Percentiles rank a stretch among this genome's conserved stretches.
Evolutionary conservation across 2,113 vertebrate genomes (phyloP).

Genomic region (Scomber japonicus): DNA sequence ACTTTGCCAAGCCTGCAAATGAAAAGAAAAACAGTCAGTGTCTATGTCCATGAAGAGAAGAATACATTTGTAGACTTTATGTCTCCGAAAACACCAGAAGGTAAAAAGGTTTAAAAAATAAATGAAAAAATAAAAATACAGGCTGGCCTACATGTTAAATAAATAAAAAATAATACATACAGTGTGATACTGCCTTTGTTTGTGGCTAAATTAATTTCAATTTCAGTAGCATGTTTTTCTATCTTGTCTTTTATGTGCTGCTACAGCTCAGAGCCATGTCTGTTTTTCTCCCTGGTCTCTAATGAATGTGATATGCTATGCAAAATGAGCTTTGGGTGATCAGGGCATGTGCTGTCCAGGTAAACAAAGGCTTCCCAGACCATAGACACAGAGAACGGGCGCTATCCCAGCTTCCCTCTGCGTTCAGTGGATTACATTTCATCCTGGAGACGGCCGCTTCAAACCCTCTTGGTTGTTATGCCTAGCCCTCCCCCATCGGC

Average conservation of each 20-base stretch:
- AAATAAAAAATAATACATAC: conserved; percentile 30
- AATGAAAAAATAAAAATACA: neutral
- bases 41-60: neutral
- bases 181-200: conserved; percentile 24
- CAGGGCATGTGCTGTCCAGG: conserved; percentile 62
- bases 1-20: conserved; percentile 6
- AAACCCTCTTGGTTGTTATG: conserved; percentile 64
- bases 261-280: conserved; percentile 30
- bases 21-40: neutral
- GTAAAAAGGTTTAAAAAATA: neutral
- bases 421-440: conserved; percentile 75
- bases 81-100: neutral
- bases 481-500: conserved; percentile 47
- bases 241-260: conserved; percentile 40
- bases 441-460: conserved; percentile 56
- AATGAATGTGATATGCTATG: conserved; percentile 64
- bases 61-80: neutral
- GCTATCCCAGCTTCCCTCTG: conserved; percentile 53
- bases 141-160: neutral
- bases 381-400: conserved; percentile 55
- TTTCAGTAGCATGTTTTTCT: neutral
- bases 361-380: conserved; percentile 75
- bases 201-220: conserved; percentile 32
- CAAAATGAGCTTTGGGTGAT: conserved; percentile 68
- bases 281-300: conserved; percentile 29